Evolutionary conservation across 2,797 vertebrate genomes (phyloP).

Genomic region (Loriculus beryllinus): DNA sequence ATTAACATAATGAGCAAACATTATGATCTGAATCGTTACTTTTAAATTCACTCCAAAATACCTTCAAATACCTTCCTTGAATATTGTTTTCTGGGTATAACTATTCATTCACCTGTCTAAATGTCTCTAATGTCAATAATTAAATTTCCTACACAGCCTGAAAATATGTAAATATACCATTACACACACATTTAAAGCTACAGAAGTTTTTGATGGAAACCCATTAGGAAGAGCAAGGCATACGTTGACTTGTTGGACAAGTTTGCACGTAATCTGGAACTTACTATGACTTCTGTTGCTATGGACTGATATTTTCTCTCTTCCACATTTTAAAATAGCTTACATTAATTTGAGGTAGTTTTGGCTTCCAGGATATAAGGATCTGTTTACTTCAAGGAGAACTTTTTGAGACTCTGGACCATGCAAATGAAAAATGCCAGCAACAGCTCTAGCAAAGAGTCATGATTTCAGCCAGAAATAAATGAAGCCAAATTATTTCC

Average conservation of each 20-base stretch:
- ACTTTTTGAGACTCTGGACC: background rate
- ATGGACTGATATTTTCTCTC: background rate
- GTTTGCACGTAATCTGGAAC: background rate
- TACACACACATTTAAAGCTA: background rate
- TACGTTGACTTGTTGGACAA: background rate
- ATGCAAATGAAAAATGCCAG: background rate
- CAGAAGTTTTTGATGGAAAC: background rate
- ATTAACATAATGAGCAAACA: background rate
- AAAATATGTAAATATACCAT: background rate
- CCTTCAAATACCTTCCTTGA: background rate
- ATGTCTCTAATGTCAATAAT: background rate
- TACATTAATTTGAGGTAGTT: background rate
- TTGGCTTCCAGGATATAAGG: background rate
- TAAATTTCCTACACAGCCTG: background rate
- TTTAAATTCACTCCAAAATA: background rate
- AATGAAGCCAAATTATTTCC: background rate
- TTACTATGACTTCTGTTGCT: background rate
- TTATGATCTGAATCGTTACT: background rate
- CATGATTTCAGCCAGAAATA: background rate
- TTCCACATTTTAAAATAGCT: background rate
- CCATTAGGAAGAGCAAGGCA: background rate
- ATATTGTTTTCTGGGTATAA: background rate
- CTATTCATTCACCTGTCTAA: background rate
- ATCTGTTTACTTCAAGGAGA: background rate
- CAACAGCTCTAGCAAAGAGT: background rate